Percentiles rank a stretch among this genome's conserved stretches.
Conservation (phyloP, 2,888 invertebrate species). For the Tuta absoluta region DNA sequence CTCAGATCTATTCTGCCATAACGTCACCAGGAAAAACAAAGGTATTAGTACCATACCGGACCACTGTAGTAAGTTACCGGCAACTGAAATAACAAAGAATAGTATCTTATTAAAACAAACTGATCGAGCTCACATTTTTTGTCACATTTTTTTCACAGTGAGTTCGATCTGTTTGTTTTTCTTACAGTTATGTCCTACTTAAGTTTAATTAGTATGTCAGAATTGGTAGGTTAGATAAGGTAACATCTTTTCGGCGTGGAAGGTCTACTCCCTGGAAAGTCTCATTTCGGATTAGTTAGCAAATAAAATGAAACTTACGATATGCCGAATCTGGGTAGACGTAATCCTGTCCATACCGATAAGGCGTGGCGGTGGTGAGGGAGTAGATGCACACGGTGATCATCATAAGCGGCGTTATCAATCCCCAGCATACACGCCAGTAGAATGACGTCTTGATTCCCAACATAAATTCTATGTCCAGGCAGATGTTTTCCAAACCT, state of each 20-base stretch:
- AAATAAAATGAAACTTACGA: slow-evolving; percentile 69
- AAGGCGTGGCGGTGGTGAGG: slow-evolving; percentile 81
- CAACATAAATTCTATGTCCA: slow-evolving; percentile 91
- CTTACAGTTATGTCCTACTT: too few relatives aligned
- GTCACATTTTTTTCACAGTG: too few relatives aligned
- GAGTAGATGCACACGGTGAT: slow-evolving; percentile 87
- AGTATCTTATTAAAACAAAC: too few relatives aligned
- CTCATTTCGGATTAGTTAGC: too few relatives aligned
- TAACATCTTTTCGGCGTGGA: too few relatives aligned
- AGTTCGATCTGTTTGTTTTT: too few relatives aligned
- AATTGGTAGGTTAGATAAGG: too few relatives aligned
- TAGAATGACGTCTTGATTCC: slow-evolving; percentile 84
- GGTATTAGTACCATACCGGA: slow-evolving; percentile 68
- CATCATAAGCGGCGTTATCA: slow-evolving; percentile 87
- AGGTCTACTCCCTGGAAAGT: too few relatives aligned
- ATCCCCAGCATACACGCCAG: slow-evolving; percentile 90
- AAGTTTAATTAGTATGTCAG: too few relatives aligned
- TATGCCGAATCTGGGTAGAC: slow-evolving; percentile 82
- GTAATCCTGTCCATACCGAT: slow-evolving; percentile 81
- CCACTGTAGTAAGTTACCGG: slow-evolving; percentile 65
- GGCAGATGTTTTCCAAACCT: slow-evolving; percentile 70
- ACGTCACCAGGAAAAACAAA: slow-evolving; percentile 54
- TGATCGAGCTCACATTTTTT: too few relatives aligned
- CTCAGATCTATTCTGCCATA: slow-evolving; percentile 66
- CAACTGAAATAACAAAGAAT: slow-evolving; percentile 54